Evolutionary conservation across 2,113 vertebrate genomes (phyloP).

Genomic region (Pterophyllum scalare): DNA sequence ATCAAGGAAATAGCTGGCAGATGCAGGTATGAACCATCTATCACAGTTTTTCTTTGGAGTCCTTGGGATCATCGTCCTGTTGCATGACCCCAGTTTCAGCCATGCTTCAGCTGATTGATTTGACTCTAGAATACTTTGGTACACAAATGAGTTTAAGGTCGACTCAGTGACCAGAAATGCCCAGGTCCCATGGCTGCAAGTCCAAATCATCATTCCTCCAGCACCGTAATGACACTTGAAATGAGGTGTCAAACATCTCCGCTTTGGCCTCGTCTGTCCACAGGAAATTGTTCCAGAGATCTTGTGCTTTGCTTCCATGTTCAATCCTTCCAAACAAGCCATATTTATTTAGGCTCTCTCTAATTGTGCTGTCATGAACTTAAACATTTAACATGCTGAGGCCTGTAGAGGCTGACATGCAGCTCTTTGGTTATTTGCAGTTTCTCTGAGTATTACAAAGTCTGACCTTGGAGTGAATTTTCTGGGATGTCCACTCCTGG

Average conservation of each 20-base stretch:
- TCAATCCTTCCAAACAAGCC: not conserved
- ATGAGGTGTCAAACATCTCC: not conserved
- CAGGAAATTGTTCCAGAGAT: not conserved
- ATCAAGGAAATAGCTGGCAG: not conserved
- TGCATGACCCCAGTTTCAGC: too few species aligned
- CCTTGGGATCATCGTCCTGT: not conserved
- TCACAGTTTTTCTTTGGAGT: not conserved
- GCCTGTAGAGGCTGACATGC: not conserved
- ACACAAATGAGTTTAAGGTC: too few species aligned
- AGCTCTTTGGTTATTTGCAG: not conserved
- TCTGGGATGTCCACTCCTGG: not conserved
- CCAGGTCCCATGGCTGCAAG: not conserved
- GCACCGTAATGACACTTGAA: not conserved
- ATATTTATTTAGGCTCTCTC: not conserved
- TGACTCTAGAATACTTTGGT: too few species aligned
- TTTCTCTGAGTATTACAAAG: not conserved
- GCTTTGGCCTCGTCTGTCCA: not conserved
- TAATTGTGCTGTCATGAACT: not conserved
- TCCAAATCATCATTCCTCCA: not conserved
- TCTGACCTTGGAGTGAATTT: not conserved
- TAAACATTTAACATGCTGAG: not conserved
- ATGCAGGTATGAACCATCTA: not conserved
- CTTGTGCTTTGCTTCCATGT: not conserved
- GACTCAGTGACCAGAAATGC: too few species aligned
- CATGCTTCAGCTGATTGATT: too few species aligned